Evolutionary conservation across 2,888 invertebrate genomes (phyloP).

Genomic region (Diarsia brunnea): DNA sequence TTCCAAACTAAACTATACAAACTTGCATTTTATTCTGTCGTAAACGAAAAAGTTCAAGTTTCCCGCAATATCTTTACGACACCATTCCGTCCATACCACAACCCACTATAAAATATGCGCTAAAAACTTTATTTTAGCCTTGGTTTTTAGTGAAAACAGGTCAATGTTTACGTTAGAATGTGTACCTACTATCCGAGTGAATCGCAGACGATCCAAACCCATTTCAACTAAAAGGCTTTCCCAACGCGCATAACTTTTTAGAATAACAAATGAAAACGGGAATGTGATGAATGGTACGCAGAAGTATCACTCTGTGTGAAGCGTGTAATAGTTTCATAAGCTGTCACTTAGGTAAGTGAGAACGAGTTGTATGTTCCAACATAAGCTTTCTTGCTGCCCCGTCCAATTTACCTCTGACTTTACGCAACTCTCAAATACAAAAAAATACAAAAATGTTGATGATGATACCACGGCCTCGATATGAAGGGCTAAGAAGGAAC

Average conservation of each 20-base stretch:
- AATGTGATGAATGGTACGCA: conserved; percentile 9
- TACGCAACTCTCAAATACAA: too few species aligned
- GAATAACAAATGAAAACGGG: conserved; percentile 68
- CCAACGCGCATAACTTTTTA: conserved; percentile 67
- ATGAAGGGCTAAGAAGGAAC: too few species aligned
- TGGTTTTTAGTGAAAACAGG: conserved; percentile 67
- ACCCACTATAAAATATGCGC: conserved; percentile 26
- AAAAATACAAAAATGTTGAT: too few species aligned
- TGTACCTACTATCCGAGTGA: conserved; percentile 69
- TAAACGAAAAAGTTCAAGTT: background rate
- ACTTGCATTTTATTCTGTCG: background rate
- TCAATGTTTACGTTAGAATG: conserved; percentile 69
- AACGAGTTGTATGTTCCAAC: too few species aligned
- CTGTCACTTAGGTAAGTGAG: background rate
- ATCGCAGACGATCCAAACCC: conserved; percentile 69
- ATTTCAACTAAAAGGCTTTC: conserved; percentile 76
- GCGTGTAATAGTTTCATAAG: background rate
- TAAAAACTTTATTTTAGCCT: conserved; percentile 23
- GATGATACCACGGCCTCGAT: too few species aligned
- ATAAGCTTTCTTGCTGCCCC: too few species aligned
- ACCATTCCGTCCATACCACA: background rate
- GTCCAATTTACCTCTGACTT: too few species aligned
- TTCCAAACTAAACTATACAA: background rate
- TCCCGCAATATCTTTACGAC: background rate
- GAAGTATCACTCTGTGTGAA: conserved; percentile 14